Percentiles rank a stretch among this genome's conserved stretches.
Conservation (phyloP, 2,113 vertebrate species). For the Alethe castanea region DNA sequence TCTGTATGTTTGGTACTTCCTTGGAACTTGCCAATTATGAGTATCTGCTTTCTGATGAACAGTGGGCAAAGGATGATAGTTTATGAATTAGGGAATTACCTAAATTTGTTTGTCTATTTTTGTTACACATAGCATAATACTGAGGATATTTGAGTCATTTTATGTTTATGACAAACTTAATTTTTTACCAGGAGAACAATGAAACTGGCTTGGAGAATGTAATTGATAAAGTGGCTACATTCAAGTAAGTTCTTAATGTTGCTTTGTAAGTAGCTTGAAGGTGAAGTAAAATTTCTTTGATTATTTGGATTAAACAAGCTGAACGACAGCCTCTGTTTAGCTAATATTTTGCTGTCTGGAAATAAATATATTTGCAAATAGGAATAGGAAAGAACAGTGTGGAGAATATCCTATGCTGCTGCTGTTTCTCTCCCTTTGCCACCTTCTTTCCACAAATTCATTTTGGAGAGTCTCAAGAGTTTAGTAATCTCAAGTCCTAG, state of each 20-base stretch:
- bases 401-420: neutral
- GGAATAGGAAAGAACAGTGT: neutral
- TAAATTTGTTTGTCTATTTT: neutral
- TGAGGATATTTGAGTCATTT: neutral
- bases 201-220: conserved; percentile 95
- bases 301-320: neutral
- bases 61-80: neutral
- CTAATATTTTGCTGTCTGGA: neutral
- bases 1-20: neutral
- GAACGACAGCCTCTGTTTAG: neutral
- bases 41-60: neutral
- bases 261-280: neutral
- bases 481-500: neutral
- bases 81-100: neutral
- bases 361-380: neutral
- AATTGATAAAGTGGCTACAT: conserved; percentile 91
- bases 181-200: conserved; percentile 86
- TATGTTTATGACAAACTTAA: neutral
- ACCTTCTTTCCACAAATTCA: neutral
- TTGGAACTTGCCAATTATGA: neutral
- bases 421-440: neutral
- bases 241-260: conserved; percentile 84
- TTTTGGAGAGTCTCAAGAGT: neutral
- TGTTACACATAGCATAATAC: neutral
- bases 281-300: neutral